phyloP scores from a whole-genome alignment of 2,888 invertebrate species.

The Chrysolina oricalcia region DNA sequence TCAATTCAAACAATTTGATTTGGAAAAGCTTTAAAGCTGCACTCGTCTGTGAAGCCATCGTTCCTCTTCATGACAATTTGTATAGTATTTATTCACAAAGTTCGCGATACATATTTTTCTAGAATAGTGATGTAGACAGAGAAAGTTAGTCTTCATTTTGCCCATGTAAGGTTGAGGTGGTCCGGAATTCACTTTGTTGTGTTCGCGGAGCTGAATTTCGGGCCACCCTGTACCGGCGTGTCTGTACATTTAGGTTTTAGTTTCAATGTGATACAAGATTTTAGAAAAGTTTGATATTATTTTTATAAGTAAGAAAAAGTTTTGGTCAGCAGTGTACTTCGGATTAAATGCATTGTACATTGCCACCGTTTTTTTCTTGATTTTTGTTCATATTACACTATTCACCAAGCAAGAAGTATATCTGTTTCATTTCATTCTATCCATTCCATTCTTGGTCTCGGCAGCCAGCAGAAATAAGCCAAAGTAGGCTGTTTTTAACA shows the following conservation, averaged over 20 bases:
- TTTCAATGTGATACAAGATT: constrained; percentile 55
- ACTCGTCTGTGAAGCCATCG: constrained; percentile 31
- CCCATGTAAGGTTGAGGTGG: constrained; percentile 27
- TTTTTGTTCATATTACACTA: constrained; percentile 37
- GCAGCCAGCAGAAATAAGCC: no score
- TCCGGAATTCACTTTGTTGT: neutral
- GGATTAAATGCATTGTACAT: constrained; percentile 43
- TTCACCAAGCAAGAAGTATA: constrained; percentile 26
- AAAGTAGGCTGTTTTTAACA: no score
- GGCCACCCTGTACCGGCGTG: neutral
- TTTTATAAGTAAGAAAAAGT: constrained; percentile 49
- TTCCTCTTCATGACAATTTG: constrained; percentile 54
- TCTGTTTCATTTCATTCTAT: neutral
- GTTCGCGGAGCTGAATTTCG: constrained; percentile 6
- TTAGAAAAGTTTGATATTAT: constrained; percentile 55
- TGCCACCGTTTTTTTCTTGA: constrained; percentile 37
- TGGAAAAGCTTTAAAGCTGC: constrained; percentile 13
- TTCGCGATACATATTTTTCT: constrained; percentile 51
- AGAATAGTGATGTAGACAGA: constrained; percentile 45
- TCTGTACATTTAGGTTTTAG: constrained; percentile 48
- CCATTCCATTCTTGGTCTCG: neutral
- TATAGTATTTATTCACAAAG: constrained; percentile 59
- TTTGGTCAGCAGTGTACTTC: constrained; percentile 52
- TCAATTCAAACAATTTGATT: no score
- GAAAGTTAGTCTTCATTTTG: constrained; percentile 22